Evolutionary conservation across 2,797 vertebrate genomes (phyloP), one percentile per base, ranked within the genome.

Genomic region (Enteromius anoplus): DNA sequence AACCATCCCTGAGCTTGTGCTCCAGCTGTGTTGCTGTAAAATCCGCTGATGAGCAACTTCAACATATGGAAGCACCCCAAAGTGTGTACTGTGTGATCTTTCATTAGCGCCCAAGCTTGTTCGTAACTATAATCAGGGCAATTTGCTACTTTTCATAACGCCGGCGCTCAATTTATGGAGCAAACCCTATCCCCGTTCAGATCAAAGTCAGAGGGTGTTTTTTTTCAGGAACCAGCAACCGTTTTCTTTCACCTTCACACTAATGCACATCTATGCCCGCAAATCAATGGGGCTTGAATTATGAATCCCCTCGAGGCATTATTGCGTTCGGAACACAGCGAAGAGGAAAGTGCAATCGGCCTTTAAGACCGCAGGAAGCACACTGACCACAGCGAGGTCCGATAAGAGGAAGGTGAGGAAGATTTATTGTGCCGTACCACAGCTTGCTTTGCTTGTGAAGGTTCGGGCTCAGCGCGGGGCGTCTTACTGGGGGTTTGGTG

Each of bases 241-340:
- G 21, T 83, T 84, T 78, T 55, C 49, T 53, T 83, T 78, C 81
- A 81, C 81, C 86, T 84, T 86, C 91, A 90, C 89, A 91, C 88
- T 91, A 83, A 62, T 93, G 92, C 92, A 90, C 89, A 92, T 89
- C 91, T 91, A 91, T 82, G 77, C 91, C 93, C 93, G 88, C 93
- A 93, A 91, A 93, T 95, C 93, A 93, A 95, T 94, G 90, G 47
- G 62, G 86, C 88, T 76, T 89, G 86, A 84, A 78, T 88, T 91
- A 90, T 78, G 86, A 92, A 89, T 86, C 62, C 89, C 65, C 49
- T 65, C 86, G 86, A 91, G 90, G 88, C 89, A 87, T 89, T 89
- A 90, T 84, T 92, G 91, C 32, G 19, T 80, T 77, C 32, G 26
- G 60, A 78, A 80, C 78, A 82, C 64, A 47, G 53, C 29, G 60